Base-by-base conservation (phyloP, 2,888 invertebrate species). In the Sarcophaga carnaria region DNA sequence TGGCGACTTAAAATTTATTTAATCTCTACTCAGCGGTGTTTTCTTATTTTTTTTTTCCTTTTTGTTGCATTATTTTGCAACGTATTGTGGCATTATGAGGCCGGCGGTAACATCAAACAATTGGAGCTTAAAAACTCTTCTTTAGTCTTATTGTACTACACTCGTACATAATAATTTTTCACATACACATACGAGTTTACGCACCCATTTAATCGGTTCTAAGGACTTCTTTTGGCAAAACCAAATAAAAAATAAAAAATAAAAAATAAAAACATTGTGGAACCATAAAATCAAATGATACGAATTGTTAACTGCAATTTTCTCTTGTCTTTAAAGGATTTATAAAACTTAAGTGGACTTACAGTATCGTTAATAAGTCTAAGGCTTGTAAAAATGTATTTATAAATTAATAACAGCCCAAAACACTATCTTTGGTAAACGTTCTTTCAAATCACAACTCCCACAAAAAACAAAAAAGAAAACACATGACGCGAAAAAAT, bases 1-100 rank as follows among this genome's bases (percentile, higher is more conserved):
- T 84, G 86, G 88, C 84, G 81, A 86, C 84, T 85, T 84, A 80
- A 88, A 86, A 86, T 88, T 88, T 88, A 88, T 88, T 88, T 85
- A 82, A 88, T 81, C 86, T 84, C 74, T 37, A 37, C 37, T 37
- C 37, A 85, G 82, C 74, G 45, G 17, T 27, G 20, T n/a, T 83
- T 59, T 54, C 54, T 60, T 22, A 45, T 67, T 59, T n/a, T 66
- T 63, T n/a, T n/a, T 22, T 22, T 60, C 14, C 10, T 6, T 64
- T 27, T 59, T 69, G 14, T 47, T 63, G 27, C 27, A 63, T 1
- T 49, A 17, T 64, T 20, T 72, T 69, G 69, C 62, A 37, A 20
- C 11, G 11, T 25, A 10, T 71, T 22, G 49, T n/a, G 22, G 63
- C 20, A n/a, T 66, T 77, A 27, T 60, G 22, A 60, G 71, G 72